phyloP scores from a whole-genome alignment of 2,113 vertebrate genomes.

The Gallinago undulata region DNA sequence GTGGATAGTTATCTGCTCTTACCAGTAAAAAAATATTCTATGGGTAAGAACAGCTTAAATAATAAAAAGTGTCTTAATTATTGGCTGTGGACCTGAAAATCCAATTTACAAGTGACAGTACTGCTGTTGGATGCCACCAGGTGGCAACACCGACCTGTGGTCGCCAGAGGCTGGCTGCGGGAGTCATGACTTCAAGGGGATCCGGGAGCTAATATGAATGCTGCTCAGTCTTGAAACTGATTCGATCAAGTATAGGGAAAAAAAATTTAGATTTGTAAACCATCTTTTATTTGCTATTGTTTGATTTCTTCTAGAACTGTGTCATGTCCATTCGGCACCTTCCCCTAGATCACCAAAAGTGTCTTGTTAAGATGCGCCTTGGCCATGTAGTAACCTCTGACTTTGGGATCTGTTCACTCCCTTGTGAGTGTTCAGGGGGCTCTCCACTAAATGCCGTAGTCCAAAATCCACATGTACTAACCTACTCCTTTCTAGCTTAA shows the following conservation, averaged over 20 bases:
- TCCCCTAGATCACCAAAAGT: not conserved
- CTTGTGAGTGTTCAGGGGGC: not conserved
- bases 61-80: not conserved
- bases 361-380: not conserved
- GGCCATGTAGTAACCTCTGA: not conserved
- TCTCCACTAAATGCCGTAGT: not conserved
- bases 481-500: not conserved
- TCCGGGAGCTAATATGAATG: no score
- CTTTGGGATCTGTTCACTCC: not conserved
- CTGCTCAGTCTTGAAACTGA: not conserved
- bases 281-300: not conserved
- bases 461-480: not conserved
- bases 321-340: not conserved
- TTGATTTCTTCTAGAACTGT: not conserved
- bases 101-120: not conserved
- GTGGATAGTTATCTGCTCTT: not conserved
- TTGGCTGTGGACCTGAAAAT: not conserved
- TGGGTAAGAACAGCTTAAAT: not conserved
- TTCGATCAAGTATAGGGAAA: not conserved
- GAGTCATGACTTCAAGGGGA: no score
- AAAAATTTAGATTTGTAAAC: not conserved
- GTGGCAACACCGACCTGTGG: not conserved
- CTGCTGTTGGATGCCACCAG: not conserved
- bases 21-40: not conserved
- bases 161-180: not conserved